Percentiles rank a stretch among this genome's conserved stretches.
Conservation (phyloP, 2,888 invertebrate species). For the Coelopa pilipes region DNA sequence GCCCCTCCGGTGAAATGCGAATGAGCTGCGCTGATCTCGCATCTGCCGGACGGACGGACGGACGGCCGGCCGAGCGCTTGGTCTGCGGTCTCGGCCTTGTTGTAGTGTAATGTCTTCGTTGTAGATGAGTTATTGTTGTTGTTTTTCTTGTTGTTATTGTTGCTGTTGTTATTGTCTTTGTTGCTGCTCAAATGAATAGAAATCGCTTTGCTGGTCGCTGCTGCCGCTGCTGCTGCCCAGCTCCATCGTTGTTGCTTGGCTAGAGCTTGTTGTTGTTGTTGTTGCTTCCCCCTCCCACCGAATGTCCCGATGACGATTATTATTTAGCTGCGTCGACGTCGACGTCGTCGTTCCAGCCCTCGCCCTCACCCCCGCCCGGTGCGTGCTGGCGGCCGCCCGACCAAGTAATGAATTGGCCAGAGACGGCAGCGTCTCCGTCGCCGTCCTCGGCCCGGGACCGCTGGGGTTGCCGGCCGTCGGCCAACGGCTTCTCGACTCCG, state of each 20-base stretch:
- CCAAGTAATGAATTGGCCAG: constrained; percentile 26
- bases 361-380: constrained; percentile 6
- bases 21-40: constrained; percentile 17
- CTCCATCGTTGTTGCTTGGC: too few species aligned
- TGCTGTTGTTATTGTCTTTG: constrained; percentile 25
- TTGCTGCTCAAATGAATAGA: constrained; percentile 42
- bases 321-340: constrained; percentile 12
- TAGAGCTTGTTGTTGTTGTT: background rate
- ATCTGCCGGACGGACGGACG: background rate
- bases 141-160: constrained; percentile 40
- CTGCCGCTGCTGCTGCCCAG: constrained; percentile 16
- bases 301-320: constrained; percentile 22
- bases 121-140: constrained; percentile 12
- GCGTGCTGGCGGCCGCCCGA: constrained; percentile 18
- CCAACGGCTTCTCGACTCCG: too few species aligned
- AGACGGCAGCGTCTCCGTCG: background rate
- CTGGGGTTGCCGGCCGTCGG: constrained; percentile 16
- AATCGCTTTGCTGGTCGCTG: constrained; percentile 38
- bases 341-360: background rate
- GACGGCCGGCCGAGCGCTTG: too few species aligned
- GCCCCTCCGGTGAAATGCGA: constrained; percentile 30
- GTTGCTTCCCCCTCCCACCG: background rate
- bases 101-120: too few species aligned
- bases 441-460: background rate
- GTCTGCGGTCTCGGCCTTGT: too few species aligned